Evolutionary conservation across 2,888 invertebrate genomes (phyloP).

Genomic region (Buathra laborator): DNA sequence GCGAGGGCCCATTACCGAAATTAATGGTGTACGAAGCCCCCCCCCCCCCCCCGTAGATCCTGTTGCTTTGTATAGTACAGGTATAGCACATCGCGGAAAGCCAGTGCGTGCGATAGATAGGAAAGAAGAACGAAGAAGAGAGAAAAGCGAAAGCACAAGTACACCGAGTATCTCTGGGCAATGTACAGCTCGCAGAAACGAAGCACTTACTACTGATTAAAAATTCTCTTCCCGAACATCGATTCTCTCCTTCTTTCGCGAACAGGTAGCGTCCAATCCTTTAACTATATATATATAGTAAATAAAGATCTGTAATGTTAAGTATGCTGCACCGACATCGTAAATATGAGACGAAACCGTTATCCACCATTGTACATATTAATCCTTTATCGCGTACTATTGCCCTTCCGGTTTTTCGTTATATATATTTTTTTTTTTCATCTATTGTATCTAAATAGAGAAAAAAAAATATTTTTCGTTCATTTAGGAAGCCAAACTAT

Average conservation of each 20-base stretch:
- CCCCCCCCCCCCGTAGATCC: background rate
- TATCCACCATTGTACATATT: background rate
- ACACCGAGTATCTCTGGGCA: background rate
- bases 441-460: no score
- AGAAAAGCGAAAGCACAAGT: background rate
- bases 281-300: background rate
- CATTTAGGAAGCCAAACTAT: no score
- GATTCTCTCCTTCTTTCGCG: constrained; percentile 38
- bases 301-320: background rate
- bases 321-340: background rate
- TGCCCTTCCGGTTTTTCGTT: no score
- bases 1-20: constrained; percentile 48
- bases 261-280: background rate
- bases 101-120: background rate
- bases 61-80: background rate
- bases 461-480: no score
- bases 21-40: constrained; percentile 24
- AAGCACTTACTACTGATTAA: constrained; percentile 60
- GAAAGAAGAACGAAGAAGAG: background rate
- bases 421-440: no score
- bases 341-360: background rate
- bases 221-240: constrained; percentile 62
- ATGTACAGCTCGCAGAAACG: constrained; percentile 34
- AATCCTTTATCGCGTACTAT: background rate
- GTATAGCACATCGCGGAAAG: background rate